phyloP scores from a whole-genome alignment of 2,888 invertebrate species.

The Pelosia muscerda region DNA sequence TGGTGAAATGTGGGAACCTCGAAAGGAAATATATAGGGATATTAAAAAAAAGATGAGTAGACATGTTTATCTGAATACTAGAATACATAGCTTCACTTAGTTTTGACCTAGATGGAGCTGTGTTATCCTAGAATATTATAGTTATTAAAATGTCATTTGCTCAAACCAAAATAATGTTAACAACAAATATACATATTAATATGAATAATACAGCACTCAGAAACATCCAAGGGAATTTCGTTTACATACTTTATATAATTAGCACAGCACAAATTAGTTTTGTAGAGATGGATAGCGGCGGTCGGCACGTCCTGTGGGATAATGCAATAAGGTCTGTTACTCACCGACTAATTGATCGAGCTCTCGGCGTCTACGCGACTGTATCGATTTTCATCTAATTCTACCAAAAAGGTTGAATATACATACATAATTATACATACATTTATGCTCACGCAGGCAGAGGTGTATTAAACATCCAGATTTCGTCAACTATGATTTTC shows the following conservation, averaged over 20 bases:
- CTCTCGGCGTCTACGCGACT: constrained; percentile 34
- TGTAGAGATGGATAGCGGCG: constrained; percentile 42
- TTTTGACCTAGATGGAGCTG: not conserved
- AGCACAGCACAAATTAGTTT: constrained; percentile 43
- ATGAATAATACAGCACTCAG: not conserved
- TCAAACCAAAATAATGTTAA: not conserved
- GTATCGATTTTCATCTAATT: not conserved
- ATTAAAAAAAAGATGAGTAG: too few species aligned
- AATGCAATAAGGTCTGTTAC: constrained; percentile 50
- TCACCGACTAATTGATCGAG: constrained; percentile 50
- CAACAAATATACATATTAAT: too few species aligned
- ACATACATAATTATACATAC: too few species aligned
- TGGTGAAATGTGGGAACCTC: too few species aligned
- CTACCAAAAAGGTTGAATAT: not conserved
- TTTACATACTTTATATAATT: constrained; percentile 26
- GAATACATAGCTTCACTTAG: not conserved
- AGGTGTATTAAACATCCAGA: too few species aligned
- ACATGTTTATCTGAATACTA: too few species aligned
- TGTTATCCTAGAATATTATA: not conserved
- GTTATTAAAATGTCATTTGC: not conserved
- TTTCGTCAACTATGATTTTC: too few species aligned
- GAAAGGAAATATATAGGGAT: too few species aligned
- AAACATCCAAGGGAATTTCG: constrained; percentile 4
- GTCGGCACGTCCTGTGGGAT: constrained; percentile 43
- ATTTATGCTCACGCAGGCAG: too few species aligned